Conservation (phyloP, 2,113 vertebrate species). For the Blennius ocellaris region DNA sequence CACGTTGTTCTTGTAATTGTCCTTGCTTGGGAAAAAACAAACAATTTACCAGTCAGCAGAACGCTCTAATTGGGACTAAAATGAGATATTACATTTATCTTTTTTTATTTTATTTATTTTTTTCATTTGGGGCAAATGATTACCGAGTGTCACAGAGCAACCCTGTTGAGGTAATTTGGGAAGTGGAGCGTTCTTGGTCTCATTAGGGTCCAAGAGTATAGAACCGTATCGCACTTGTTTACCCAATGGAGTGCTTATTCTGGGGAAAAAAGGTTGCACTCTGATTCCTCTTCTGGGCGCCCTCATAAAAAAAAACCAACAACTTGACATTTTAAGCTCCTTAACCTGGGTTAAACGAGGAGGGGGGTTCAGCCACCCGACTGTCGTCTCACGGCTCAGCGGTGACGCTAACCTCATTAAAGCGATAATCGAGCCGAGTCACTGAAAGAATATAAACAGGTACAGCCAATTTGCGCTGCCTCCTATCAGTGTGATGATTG, state of each 20-base stretch:
- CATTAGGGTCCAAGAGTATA: slow-evolving; percentile 49
- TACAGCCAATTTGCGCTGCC: slow-evolving; percentile 60
- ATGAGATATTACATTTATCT: slow-evolving; percentile 77
- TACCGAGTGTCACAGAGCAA: slow-evolving; percentile 57
- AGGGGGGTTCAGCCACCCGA: slow-evolving; percentile 42
- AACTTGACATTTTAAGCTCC: slow-evolving; percentile 76
- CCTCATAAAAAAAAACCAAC: slow-evolving; percentile 42
- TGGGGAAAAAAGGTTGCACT: slow-evolving; percentile 45
- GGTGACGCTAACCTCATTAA: slow-evolving; percentile 69
- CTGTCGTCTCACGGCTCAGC: slow-evolving; percentile 54
- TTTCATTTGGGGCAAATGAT: slow-evolving; percentile 59
- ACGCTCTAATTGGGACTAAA: slow-evolving; percentile 80
- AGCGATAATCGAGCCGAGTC: slow-evolving; percentile 58
- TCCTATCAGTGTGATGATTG: slow-evolving; percentile 56
- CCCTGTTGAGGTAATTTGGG: slow-evolving; percentile 68
- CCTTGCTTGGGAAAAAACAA: slow-evolving; percentile 77
- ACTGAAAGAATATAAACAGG: slow-evolving; percentile 60
- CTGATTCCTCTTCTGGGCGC: slow-evolving; percentile 24
- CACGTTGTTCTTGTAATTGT: slow-evolving; percentile 80
- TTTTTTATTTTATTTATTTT: slow-evolving; percentile 45
- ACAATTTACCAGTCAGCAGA: slow-evolving; percentile 83
- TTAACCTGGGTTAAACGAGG: slow-evolving; percentile 50
- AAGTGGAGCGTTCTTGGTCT: slow-evolving; percentile 60
- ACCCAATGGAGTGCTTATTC: not conserved
- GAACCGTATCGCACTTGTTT: slow-evolving; percentile 7